phyloP scores from a whole-genome alignment of 2,888 invertebrate species.

The Euclidia mi region DNA sequence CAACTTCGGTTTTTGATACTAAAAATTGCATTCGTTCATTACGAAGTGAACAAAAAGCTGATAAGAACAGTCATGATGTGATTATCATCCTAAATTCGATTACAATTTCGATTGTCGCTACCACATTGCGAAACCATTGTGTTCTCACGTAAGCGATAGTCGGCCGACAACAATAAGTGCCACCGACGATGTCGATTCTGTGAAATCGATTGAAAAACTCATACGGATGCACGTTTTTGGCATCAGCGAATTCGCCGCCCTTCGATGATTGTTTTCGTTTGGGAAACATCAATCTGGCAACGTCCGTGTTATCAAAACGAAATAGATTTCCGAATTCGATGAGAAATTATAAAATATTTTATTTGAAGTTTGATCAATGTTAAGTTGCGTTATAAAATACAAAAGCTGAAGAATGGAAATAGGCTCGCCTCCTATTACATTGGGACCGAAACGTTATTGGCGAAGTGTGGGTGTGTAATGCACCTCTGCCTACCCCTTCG shows the following conservation, averaged over 20 bases:
- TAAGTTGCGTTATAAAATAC: not conserved
- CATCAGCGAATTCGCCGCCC: constrained; percentile 86
- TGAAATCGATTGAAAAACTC: constrained; percentile 88
- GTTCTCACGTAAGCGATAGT: constrained; percentile 87
- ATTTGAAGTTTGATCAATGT: not conserved
- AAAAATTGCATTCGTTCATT: constrained; percentile 24
- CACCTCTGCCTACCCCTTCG: too few species aligned
- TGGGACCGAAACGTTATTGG: too few species aligned
- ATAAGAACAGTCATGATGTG: constrained; percentile 56
- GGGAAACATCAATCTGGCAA: constrained; percentile 65
- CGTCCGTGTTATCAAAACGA: constrained; percentile 46
- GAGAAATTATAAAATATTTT: not conserved
- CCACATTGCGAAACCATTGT: constrained; percentile 83
- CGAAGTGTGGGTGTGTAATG: too few species aligned
- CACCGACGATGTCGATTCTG: constrained; percentile 86
- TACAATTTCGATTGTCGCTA: constrained; percentile 65
- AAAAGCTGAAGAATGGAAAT: too few species aligned
- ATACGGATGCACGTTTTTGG: constrained; percentile 89
- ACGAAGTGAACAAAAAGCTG: constrained; percentile 45
- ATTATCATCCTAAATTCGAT: constrained; percentile 74
- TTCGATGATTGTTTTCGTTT: constrained; percentile 76
- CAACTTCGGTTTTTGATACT: constrained; percentile 14
- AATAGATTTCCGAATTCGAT: constrained; percentile 21
- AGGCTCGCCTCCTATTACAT: too few species aligned
- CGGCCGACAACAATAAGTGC: constrained; percentile 86